A percentile compares a stretch with the other conserved stretches of the same genome.
These are phyloP conservation scores for Macaca nemestrina DNA, from an alignment of 2,113 vertebrate genomes.

Conservation along the genomic window DNA sequence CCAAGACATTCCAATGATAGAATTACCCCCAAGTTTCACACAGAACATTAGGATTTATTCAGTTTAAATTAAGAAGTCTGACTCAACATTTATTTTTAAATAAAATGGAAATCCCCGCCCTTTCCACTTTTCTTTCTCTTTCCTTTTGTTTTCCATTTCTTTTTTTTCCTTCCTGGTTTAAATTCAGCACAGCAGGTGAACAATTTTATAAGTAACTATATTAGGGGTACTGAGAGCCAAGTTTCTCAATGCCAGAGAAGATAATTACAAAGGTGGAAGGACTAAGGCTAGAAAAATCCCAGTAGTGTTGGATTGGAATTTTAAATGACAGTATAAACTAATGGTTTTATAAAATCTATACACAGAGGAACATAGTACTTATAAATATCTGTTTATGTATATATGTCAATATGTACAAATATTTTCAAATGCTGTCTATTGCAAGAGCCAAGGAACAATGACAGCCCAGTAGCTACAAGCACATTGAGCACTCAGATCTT, in stretches of 20 bases:
- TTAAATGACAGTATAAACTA: background rate
- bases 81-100: constrained; percentile 6
- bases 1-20: background rate
- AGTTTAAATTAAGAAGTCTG: background rate
- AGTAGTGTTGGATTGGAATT: background rate
- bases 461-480: background rate
- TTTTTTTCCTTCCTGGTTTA: background rate
- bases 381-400: background rate
- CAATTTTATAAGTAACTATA: background rate
- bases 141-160: background rate
- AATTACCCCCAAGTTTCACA: background rate
- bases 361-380: background rate
- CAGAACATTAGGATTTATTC: background rate
- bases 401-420: background rate
- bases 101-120: background rate
- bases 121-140: background rate
- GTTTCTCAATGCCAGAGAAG: background rate
- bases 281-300: background rate
- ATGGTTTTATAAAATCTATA: background rate
- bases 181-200: background rate
- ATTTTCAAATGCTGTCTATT: background rate
- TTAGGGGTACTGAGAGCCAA: background rate
- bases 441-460: background rate
- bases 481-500: background rate
- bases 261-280: background rate